Conservation (phyloP, 2,113 vertebrate genomes). For the Zosterops borbonicus region DNA sequence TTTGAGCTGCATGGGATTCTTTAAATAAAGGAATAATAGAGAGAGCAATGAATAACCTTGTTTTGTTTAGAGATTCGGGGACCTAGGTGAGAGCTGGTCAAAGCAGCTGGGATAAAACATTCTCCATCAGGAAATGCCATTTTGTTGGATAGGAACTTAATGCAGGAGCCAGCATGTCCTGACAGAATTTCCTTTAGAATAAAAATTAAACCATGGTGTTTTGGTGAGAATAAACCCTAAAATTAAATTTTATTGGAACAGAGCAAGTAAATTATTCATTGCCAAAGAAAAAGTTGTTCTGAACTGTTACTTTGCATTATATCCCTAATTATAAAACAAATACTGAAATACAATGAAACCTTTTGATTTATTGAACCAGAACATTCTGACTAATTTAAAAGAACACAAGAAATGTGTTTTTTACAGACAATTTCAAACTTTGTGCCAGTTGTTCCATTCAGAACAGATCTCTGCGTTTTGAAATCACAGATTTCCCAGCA, state of each 20-base stretch:
- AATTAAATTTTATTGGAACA: conserved; percentile 30
- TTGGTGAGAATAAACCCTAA: conserved; percentile 22
- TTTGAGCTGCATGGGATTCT: not conserved
- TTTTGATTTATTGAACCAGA: conserved; percentile 56
- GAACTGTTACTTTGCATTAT: conserved; percentile 31
- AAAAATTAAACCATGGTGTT: not conserved
- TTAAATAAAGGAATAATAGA: not conserved
- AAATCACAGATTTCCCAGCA: not conserved
- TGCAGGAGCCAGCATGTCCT: not conserved
- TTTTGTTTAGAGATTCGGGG: not conserved
- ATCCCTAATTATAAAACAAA: conserved; percentile 53
- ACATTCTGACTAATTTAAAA: conserved; percentile 56
- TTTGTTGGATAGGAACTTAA: not conserved
- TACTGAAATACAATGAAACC: conserved; percentile 38
- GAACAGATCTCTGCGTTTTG: not conserved
- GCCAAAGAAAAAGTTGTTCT: conserved; percentile 37
- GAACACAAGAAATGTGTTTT: conserved; percentile 31
- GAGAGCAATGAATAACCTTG: not conserved
- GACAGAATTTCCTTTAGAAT: not conserved
- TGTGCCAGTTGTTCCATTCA: conserved; percentile 11
- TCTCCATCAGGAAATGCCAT: not conserved
- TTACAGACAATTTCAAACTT: conserved; percentile 23
- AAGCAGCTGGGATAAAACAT: not conserved
- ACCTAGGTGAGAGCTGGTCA: not conserved
- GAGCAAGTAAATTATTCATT: not conserved